Evolutionary conservation across 1,140 invertebrate species (phyloP), one percentile per base, ranked within the genome.

Genomic region (Drosophila rufa): DNA sequence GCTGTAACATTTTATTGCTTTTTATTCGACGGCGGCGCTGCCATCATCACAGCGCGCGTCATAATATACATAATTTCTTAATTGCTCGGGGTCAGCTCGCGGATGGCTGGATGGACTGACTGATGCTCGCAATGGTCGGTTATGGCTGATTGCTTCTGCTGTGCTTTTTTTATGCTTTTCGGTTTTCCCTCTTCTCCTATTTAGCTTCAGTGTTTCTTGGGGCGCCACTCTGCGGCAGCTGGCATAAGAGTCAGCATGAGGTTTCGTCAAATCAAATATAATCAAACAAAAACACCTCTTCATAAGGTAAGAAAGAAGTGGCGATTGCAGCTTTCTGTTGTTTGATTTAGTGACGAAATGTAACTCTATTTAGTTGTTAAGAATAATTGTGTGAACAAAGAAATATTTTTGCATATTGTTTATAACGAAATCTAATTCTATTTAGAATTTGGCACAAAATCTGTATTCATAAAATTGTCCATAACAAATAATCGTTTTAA

Each of bases 41-140:
- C 82, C 82, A 82, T 86, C 82, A 81, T 79, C 82, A 71, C 79
- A 79, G 70, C 55, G 65, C 50, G 83, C 82, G 70, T 73, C 67
- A 89, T 84, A 89, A 87, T 89, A 84, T 81, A 81, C 83, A 87
- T 90, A 90, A 90, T 87, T 90, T 84, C 84, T 84, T 87, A 87
- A 87, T 87, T 87, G 84, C 84, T 87, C 65, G 77, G 84, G 77
- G 85, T 87, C 85, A 84, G 81, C 84, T 76, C 19, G 57, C 30
- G 43, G 51, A 42, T 50, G 69, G 68, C n/a, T 46, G 25, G 64
- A 40, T 71, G 65, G 48, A 25, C 48, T 27, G 43, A 15, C 17
- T 27, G 45, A 42, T 67, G 46, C 61, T 38, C 8, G 46, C 61
- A 51, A 17, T 33, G 62, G 36, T 43, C 27, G 43, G 53, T 38